These are phyloP conservation scores for Octodonta nipae DNA, from an alignment of 2,888 invertebrate genomes.

Conservation along the genomic window DNA sequence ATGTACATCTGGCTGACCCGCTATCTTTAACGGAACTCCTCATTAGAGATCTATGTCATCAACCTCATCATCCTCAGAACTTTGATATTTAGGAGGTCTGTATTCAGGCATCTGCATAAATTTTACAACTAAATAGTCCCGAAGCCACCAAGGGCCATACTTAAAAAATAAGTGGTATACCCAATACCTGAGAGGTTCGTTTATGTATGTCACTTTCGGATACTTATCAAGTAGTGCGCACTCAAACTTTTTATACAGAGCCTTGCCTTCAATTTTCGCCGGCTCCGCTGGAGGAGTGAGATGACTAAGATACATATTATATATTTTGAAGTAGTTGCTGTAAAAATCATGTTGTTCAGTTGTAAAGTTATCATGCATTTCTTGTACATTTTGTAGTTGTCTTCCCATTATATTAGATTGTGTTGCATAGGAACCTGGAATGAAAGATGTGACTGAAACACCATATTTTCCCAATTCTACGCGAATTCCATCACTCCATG, in stretches of 20 bases:
- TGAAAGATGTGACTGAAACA: slow-evolving; percentile 57
- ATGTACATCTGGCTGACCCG: neutral
- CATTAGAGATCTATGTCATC: slow-evolving; percentile 10
- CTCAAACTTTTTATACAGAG: slow-evolving; percentile 48
- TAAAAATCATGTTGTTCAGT: slow-evolving; percentile 51
- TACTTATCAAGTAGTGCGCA: slow-evolving; percentile 45
- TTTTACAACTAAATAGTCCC: slow-evolving; percentile 47
- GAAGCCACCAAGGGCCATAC: slow-evolving; percentile 42
- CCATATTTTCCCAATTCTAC: slow-evolving; percentile 59
- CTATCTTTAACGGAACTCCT: slow-evolving; percentile 5
- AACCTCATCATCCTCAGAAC: slow-evolving; percentile 3
- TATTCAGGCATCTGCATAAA: slow-evolving; percentile 52
- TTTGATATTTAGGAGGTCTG: too few species aligned
- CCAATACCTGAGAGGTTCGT: slow-evolving; percentile 53
- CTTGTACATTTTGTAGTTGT: slow-evolving; percentile 46
- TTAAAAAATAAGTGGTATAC: slow-evolving; percentile 53
- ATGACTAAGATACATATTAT: slow-evolving; percentile 45
- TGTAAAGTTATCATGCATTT: slow-evolving; percentile 51
- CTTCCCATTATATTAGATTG: slow-evolving; percentile 55
- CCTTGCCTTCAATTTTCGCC: slow-evolving; percentile 39
- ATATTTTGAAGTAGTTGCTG: slow-evolving; percentile 50
- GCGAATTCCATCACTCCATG: slow-evolving; percentile 59
- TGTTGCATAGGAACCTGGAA: slow-evolving; percentile 64
- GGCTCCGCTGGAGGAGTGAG: slow-evolving; percentile 32
- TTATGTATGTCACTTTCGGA: slow-evolving; percentile 51